phyloP scores from a whole-genome alignment of 2,797 vertebrate genomes.

The Molossus alvarezi region DNA sequence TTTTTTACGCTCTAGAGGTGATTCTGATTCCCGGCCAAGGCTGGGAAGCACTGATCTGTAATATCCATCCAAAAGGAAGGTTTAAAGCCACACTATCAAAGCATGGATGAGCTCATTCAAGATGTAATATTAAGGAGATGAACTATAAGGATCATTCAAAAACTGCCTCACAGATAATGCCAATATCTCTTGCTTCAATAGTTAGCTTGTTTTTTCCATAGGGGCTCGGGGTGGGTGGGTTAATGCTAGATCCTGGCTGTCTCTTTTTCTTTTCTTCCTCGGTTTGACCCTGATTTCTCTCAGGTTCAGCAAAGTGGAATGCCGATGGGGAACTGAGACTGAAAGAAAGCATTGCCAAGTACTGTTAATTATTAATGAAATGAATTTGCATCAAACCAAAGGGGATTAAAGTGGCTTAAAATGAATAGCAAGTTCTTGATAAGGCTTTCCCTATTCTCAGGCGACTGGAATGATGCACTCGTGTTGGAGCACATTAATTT shows the following conservation, averaged over 20 bases:
- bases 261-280: conserved; percentile 72
- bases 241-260: conserved; percentile 70
- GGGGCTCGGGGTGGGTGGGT: neutral
- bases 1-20: conserved; percentile 68
- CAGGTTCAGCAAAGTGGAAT: conserved; percentile 80
- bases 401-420: conserved; percentile 83
- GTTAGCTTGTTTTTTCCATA: conserved; percentile 63
- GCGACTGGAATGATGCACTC: conserved; percentile 82
- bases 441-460: conserved; percentile 82
- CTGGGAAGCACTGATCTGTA: conserved; percentile 71
- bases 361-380: conserved; percentile 86
- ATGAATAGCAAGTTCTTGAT: conserved; percentile 85
- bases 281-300: conserved; percentile 75
- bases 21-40: conserved; percentile 76
- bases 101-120: conserved; percentile 81
- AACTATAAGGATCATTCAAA: conserved; percentile 74
- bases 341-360: conserved; percentile 79
- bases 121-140: conserved; percentile 78
- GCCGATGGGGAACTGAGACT: conserved; percentile 68
- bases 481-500: conserved; percentile 80
- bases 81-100: conserved; percentile 79
- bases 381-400: conserved; percentile 85
- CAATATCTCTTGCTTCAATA: conserved; percentile 74
- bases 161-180: conserved; percentile 69
- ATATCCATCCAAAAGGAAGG: conserved; percentile 77